Percentiles rank a stretch among this genome's conserved stretches.
These are phyloP conservation scores for Macrosiphum euphorbiae DNA, from an alignment of 2,888 invertebrate genomes.

Conservation along the genomic window DNA sequence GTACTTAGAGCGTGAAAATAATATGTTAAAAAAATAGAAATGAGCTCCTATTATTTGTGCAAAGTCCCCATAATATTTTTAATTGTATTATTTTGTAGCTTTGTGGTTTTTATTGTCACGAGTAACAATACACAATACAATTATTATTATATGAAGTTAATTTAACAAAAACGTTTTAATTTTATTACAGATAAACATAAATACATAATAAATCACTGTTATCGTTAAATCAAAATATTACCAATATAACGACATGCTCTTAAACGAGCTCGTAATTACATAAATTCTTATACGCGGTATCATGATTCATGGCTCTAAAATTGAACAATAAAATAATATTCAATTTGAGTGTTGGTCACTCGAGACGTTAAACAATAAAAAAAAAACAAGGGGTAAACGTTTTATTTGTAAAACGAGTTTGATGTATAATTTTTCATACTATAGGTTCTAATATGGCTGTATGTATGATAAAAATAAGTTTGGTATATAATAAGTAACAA, in stretches of 20 bases:
- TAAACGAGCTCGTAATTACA: neutral
- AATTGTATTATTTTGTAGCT: neutral
- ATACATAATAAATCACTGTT: conserved; percentile 3
- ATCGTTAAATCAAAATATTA: conserved; percentile 12
- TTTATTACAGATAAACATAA: conserved; percentile 10
- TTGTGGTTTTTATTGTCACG: neutral
- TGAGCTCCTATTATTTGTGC: neutral
- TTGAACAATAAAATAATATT: neutral
- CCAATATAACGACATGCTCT: neutral
- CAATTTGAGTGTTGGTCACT: neutral
- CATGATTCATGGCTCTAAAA: neutral
- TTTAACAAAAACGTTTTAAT: neutral
- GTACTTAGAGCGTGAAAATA: neutral
- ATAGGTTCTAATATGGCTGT: neutral
- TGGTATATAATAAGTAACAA: no score
- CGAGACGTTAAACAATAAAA: neutral
- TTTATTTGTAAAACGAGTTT: neutral
- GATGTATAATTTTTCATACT: neutral
- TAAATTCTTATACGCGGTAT: neutral
- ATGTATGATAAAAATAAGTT: no score
- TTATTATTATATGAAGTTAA: neutral
- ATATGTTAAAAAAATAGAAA: neutral
- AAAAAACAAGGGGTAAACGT: neutral
- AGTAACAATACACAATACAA: neutral
- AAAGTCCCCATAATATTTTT: neutral